A percentile compares a stretch with the other conserved stretches of the same genome.
Conservation (phyloP, 2,888 invertebrate genomes). For the Brachypalpus laphriformis region DNA sequence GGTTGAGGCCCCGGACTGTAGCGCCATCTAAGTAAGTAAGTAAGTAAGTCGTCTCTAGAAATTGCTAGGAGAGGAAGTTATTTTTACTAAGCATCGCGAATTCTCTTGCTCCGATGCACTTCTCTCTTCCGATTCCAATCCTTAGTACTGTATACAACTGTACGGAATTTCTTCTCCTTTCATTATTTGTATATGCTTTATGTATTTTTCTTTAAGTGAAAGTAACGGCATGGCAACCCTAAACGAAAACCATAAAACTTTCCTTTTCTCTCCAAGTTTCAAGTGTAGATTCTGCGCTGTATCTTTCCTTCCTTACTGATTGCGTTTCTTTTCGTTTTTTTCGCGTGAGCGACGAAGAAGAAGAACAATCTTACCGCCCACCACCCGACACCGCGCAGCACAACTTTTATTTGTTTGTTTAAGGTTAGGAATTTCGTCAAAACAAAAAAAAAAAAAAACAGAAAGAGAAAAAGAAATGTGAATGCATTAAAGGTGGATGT, state of each 20-base stretch:
- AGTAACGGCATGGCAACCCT: slow-evolving; percentile 49
- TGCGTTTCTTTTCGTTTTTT: background rate
- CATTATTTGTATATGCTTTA: too few species aligned
- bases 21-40: too few species aligned
- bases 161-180: too few species aligned
- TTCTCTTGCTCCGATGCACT: too few species aligned
- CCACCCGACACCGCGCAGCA: background rate
- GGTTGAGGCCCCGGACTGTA: too few species aligned
- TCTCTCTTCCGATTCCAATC: too few species aligned
- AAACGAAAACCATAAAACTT: background rate
- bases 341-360: background rate
- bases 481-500: slow-evolving; percentile 32
- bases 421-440: slow-evolving; percentile 40
- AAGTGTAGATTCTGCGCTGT: slow-evolving; percentile 51
- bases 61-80: too few species aligned
- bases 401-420: slow-evolving; percentile 25
- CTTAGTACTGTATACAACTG: too few species aligned
- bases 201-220: too few species aligned
- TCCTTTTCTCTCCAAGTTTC: background rate
- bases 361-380: background rate
- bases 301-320: background rate
- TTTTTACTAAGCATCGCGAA: too few species aligned
- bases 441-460: background rate
- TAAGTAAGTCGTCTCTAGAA: too few species aligned
- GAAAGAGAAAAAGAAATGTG: slow-evolving; percentile 1